A percentile compares a stretch with the other conserved stretches of the same genome.
phyloP scores from a whole-genome alignment of 2,888 invertebrate genomes.

The Salticus scenicus region DNA sequence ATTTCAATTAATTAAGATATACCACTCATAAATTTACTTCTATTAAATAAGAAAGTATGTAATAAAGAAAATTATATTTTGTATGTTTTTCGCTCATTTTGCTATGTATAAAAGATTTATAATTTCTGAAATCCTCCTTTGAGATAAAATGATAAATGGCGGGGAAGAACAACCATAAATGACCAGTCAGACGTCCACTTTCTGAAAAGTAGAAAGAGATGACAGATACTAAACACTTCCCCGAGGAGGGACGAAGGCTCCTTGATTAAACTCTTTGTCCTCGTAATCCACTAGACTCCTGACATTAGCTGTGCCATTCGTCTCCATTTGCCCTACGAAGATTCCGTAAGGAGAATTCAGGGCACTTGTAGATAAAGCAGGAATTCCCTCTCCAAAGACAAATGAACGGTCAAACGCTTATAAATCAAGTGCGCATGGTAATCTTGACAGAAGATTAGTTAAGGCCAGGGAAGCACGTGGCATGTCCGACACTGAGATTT shows the following conservation, averaged over 20 bases:
- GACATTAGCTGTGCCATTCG: neutral
- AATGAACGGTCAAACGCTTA: neutral
- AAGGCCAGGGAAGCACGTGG: neutral
- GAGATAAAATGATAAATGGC: neutral
- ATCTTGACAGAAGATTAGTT: neutral
- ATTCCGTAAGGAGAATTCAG: neutral
- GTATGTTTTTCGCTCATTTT: too few species aligned
- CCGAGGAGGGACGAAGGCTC: neutral
- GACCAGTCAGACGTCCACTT: neutral
- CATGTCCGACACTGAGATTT: too few species aligned
- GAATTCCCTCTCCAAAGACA: neutral
- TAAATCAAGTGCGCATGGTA: neutral
- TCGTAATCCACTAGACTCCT: neutral
- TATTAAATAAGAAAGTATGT: too few species aligned
- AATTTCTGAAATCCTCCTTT: too few species aligned
- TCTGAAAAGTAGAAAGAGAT: neutral
- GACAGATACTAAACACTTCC: slow-evolving; percentile 2
- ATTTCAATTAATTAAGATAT: too few species aligned
- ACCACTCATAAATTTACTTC: too few species aligned
- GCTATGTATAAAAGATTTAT: too few species aligned
- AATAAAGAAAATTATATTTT: too few species aligned
- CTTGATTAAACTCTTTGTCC: slow-evolving; percentile 14
- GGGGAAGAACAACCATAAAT: neutral
- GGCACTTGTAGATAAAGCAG: neutral
- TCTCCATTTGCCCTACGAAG: neutral